Base-by-base conservation (phyloP, 2,797 vertebrate species). In the Glossophaga mutica region DNA sequence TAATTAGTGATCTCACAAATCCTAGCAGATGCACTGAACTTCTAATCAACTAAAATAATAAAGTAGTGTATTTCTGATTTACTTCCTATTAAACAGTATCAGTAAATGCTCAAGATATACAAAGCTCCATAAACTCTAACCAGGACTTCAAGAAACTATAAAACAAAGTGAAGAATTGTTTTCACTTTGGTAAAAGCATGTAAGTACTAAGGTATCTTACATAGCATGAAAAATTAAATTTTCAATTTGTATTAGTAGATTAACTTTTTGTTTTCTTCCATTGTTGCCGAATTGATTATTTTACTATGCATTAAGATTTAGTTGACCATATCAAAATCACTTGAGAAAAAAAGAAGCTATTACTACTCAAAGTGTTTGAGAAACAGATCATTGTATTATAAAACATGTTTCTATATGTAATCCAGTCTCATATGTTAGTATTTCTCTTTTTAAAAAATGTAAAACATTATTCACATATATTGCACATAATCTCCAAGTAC, bases 1-100 rank as follows among this genome's bases (percentile, higher is more conserved):
- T 97, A 97, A 97, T 91, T 95, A 97, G 59, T 81, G 32, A 92
- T 87, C 14, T 93, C 7, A 9, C 93, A 97, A 97, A 91, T 98
- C 16, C 3, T 57, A 18, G 15, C 55, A 37, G 71, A 62, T 0
- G 67, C 10, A 84, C 9, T 81, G 34, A 96, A 15, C 52, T 68
- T 90, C 76, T 81, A 77, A 92, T 67, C 6, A 34, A 77, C 24
- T 97, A 97, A 97, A 97, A 2, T 48, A 97, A 89, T 1, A 96
- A 89, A 68, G 92, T 68, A 55, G 2, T 71, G 34, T 29, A 55
- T 65, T 5, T 12, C 14, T 96, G 48, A 92, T 95, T 95, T 96
- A 93, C 96, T 96, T 98, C 24, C 19, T 22, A 92, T 94, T 94
- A 94, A 10, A 19, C 0, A 96, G 3, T 46, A 95, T 79, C 21